These are phyloP conservation scores for Boloria euphrosyne DNA, from an alignment of 2,888 invertebrate species.

Conservation along the genomic window DNA sequence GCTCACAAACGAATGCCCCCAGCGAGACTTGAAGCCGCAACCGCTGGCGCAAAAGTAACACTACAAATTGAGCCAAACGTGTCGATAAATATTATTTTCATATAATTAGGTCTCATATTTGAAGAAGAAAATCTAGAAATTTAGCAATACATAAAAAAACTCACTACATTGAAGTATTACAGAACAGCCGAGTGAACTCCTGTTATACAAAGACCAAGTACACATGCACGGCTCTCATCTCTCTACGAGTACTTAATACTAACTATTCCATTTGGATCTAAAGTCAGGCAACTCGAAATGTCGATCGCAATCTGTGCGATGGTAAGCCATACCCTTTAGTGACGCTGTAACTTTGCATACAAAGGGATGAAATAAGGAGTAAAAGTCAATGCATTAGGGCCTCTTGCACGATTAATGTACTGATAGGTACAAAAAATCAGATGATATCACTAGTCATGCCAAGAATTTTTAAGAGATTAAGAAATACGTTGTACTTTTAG, in stretches of 20 bases:
- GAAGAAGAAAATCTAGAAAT: too few relatives aligned
- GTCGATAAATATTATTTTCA: too few relatives aligned
- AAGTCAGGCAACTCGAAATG: constrained; percentile 11
- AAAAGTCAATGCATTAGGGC: not conserved
- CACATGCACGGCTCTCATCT: constrained; percentile 7
- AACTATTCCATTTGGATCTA: constrained; percentile 15
- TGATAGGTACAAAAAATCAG: too few relatives aligned
- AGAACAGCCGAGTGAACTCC: constrained; percentile 1
- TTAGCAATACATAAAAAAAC: not conserved
- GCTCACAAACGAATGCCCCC: too few relatives aligned
- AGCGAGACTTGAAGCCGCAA: too few relatives aligned
- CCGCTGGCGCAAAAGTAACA: too few relatives aligned
- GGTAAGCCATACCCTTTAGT: constrained; percentile 3
- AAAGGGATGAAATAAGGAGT: constrained; percentile 2
- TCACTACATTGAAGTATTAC: not conserved
- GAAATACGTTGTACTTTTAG: too few relatives aligned
- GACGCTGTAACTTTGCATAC: not conserved
- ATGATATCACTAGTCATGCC: too few relatives aligned
- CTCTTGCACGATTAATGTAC: too few relatives aligned
- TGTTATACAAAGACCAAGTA: not conserved
- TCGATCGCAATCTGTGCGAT: constrained; percentile 4
- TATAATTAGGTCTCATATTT: too few relatives aligned
- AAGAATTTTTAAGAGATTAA: too few relatives aligned
- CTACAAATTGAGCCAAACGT: too few relatives aligned
- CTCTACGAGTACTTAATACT: constrained; percentile 5